Conservation (phyloP, 2,888 invertebrate species). For the Ichneumoninae sp. region DNA sequence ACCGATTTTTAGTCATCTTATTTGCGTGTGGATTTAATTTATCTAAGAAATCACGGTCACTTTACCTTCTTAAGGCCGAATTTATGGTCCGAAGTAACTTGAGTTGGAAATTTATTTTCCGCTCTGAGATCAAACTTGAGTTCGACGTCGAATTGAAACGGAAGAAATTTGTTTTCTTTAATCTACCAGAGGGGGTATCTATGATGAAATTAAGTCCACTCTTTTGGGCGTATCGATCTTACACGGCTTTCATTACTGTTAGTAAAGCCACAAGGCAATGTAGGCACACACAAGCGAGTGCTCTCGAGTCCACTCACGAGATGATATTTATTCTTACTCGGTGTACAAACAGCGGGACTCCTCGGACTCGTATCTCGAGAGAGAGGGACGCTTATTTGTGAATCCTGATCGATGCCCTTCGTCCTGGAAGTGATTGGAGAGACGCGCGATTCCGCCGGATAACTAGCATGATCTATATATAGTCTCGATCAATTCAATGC, state of each 20-base stretch:
- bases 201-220: not conserved
- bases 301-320: constrained; percentile 64
- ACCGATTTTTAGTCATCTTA: too few relatives aligned
- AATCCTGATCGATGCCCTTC: constrained; percentile 57
- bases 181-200: not conserved
- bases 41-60: too few relatives aligned
- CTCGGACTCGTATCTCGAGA: not conserved
- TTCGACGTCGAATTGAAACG: not conserved
- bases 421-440: constrained; percentile 39
- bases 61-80: too few relatives aligned
- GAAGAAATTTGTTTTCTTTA: not conserved
- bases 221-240: constrained; percentile 33
- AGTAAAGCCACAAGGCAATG: constrained; percentile 38
- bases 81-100: too few relatives aligned
- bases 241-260: constrained; percentile 57
- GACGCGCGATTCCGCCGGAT: constrained; percentile 27
- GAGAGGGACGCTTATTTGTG: constrained; percentile 52
- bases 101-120: too few relatives aligned
- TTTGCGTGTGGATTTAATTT: too few relatives aligned
- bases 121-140: too few relatives aligned
- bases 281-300: constrained; percentile 3
- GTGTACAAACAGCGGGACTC: constrained; percentile 16
- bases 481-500: constrained; percentile 35
- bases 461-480: constrained; percentile 57
- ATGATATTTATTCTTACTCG: constrained; percentile 52